Percentiles rank a stretch among this genome's conserved stretches.
phyloP scores from a whole-genome alignment of 2,113 vertebrate species.

The Syngnathus scovelli region DNA sequence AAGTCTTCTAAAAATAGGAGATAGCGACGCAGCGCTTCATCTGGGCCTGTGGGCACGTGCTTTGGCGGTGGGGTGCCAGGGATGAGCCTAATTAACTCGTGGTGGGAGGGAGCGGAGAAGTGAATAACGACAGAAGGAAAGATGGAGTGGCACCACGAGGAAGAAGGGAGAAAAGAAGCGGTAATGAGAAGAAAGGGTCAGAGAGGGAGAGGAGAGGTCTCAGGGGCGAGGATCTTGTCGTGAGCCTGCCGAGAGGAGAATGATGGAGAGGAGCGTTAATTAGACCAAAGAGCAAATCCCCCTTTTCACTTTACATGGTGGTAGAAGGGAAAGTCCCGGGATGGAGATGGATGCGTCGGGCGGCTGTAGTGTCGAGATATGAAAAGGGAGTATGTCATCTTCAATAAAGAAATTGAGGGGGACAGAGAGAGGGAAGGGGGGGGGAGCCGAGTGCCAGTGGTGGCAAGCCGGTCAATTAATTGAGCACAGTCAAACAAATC shows the following conservation, averaged over 20 bases:
- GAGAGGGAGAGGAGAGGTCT: constrained; percentile 45
- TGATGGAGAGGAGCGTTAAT: constrained; percentile 65
- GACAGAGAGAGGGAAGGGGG: neutral
- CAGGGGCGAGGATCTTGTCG: constrained; percentile 50
- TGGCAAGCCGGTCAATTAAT: constrained; percentile 66
- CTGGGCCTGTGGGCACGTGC: constrained; percentile 62
- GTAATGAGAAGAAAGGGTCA: constrained; percentile 58
- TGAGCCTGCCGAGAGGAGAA: constrained; percentile 47
- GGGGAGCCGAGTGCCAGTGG: too few species aligned
- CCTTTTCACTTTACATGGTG: constrained; percentile 35
- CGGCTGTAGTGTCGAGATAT: constrained; percentile 58
- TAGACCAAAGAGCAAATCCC: constrained; percentile 52
- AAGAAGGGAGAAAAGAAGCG: constrained; percentile 31
- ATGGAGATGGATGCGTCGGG: constrained; percentile 52
- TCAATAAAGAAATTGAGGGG: constrained; percentile 35
- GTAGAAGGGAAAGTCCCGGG: constrained; percentile 24
- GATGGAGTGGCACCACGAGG: constrained; percentile 48
- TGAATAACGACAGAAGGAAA: constrained; percentile 47
- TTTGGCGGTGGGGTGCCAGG: constrained; percentile 62
- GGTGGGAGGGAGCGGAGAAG: constrained; percentile 43
- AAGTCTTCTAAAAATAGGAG: constrained; percentile 71
- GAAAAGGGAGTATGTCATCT: constrained; percentile 68
- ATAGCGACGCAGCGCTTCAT: constrained; percentile 41
- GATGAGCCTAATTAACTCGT: constrained; percentile 75
- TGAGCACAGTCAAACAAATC: constrained; percentile 68